These are phyloP conservation scores for Camponotus pennsylvanicus DNA, from an alignment of 1,140 invertebrate genomes.

Conservation along the genomic window DNA sequence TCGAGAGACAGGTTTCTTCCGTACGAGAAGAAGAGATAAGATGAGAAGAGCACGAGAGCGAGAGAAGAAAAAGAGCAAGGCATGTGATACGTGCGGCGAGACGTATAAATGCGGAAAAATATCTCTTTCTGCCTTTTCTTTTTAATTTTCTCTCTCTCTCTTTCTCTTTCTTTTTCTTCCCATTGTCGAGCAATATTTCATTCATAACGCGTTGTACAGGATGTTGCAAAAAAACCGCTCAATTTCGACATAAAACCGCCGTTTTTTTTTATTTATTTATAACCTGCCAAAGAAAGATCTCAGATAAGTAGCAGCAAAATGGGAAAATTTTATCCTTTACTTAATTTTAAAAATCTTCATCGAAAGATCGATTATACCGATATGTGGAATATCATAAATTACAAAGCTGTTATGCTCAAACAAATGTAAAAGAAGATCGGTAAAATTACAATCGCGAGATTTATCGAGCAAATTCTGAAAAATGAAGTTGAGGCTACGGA, in stretches of 20 bases:
- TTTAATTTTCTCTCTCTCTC: neutral
- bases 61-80: neutral
- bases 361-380: neutral
- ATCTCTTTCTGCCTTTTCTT: constrained; percentile 25
- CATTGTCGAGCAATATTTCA: constrained; percentile 64
- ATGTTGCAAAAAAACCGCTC: constrained; percentile 6
- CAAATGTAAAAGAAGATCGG: neutral
- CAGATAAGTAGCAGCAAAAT: no score
- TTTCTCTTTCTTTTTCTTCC: neutral
- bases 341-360: neutral
- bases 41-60: neutral
- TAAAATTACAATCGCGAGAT: constrained; percentile 15
- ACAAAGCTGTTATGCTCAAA: neutral
- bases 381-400: neutral
- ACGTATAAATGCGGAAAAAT: constrained; percentile 48
- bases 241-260: neutral
- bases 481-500: constrained; percentile 16
- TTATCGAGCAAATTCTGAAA: constrained; percentile 24
- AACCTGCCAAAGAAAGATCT: no score
- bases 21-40: constrained; percentile 15
- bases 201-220: constrained; percentile 54
- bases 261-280: no score
- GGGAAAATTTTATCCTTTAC: no score
- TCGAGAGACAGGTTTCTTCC: constrained; percentile 44
- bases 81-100: neutral